Conservation (phyloP, 2,113 vertebrate species). For the Lontra canadensis region DNA sequence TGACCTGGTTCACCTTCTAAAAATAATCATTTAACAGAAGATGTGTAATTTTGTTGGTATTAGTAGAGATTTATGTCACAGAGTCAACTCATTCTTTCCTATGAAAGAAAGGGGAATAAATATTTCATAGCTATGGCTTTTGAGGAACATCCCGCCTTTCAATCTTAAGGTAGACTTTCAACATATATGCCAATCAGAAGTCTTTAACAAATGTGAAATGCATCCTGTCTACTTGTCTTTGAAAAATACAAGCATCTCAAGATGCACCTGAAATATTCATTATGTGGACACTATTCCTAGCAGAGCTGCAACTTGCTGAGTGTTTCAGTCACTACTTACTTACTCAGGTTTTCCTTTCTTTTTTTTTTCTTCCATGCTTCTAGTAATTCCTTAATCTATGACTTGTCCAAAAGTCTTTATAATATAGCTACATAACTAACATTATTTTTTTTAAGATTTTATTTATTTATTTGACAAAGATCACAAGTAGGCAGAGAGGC, state of each 20-base stretch:
- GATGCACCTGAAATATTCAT: constrained; percentile 84
- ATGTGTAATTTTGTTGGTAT: constrained; percentile 80
- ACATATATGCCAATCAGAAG: constrained; percentile 81
- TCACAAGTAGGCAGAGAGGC: too few species aligned
- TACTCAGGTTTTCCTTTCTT: constrained; percentile 50
- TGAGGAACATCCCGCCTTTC: constrained; percentile 82
- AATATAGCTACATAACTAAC: neutral
- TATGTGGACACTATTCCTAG: constrained; percentile 74
- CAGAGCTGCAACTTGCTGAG: constrained; percentile 67
- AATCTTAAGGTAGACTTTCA: constrained; percentile 80
- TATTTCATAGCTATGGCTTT: constrained; percentile 84
- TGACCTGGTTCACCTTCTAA: constrained; percentile 71
- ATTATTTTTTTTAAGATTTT: neutral
- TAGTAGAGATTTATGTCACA: constrained; percentile 82
- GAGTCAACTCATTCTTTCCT: constrained; percentile 79
- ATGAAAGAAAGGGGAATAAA: constrained; percentile 83
- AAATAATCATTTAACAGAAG: constrained; percentile 81
- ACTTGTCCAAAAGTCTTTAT: constrained; percentile 27
- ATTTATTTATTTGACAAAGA: too few species aligned
- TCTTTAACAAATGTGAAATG: constrained; percentile 83
- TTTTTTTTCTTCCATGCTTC: neutral
- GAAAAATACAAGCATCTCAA: constrained; percentile 81
- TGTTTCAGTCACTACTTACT: constrained; percentile 51
- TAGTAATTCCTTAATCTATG: constrained; percentile 44
- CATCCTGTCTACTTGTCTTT: constrained; percentile 82